Conservation (phyloP, 2,797 vertebrate genomes). For the Pipistrellus pygmaeus region DNA sequence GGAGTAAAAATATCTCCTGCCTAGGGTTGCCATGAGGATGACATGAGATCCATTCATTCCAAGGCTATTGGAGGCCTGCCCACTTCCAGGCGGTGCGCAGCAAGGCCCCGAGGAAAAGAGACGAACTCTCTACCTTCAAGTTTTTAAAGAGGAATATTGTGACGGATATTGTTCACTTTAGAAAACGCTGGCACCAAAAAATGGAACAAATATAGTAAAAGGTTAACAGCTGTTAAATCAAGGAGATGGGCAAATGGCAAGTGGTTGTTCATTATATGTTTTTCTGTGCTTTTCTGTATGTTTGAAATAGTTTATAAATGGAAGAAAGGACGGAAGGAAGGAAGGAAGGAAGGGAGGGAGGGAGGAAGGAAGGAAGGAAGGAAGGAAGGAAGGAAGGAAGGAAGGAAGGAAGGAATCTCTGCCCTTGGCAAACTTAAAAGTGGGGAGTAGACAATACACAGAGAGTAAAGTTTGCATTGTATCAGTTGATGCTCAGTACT, state of each 20-base stretch:
- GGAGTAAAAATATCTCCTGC: not conserved
- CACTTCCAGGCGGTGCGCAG: not conserved
- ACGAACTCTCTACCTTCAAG: not conserved
- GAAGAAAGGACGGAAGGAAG: not conserved
- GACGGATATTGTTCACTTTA: not conserved
- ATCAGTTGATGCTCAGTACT: not conserved
- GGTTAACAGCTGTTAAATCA: not conserved
- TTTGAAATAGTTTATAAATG: conserved; percentile 1
- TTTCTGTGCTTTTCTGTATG: conserved; percentile 23
- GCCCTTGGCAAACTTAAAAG: not conserved
- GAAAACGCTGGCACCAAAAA: conserved; percentile 2
- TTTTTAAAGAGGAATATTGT: not conserved
- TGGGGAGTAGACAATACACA: not conserved
- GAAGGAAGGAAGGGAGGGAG: too few species aligned
- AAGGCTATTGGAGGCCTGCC: not conserved
- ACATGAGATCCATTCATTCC: not conserved
- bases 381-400: not conserved
- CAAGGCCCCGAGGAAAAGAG: not conserved
- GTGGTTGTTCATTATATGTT: not conserved
- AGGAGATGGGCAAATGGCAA: not conserved
- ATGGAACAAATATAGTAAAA: not conserved
- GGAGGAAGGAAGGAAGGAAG: not conserved
- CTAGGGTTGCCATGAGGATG: not conserved
- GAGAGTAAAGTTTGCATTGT: accelerated
- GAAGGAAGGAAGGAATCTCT: too few species aligned